These are phyloP conservation scores for Agrochola lychnidis DNA, from an alignment of 2,888 invertebrate genomes.

Conservation along the genomic window DNA sequence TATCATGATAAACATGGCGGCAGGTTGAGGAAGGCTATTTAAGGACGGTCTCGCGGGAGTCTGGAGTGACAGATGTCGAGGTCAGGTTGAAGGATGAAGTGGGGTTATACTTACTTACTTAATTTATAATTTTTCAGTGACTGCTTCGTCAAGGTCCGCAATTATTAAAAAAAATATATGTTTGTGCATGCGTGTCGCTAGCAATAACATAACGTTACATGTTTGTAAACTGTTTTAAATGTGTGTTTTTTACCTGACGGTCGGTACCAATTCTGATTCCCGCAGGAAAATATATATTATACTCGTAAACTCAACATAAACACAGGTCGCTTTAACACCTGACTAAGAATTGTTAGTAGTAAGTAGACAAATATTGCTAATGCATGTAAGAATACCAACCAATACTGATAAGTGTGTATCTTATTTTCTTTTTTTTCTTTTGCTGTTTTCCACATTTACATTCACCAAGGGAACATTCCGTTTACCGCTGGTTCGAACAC, in stretches of 20 bases:
- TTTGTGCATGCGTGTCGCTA: neutral
- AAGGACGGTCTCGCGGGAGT: constrained; percentile 29
- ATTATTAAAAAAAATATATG: neutral
- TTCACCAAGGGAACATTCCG: constrained; percentile 6
- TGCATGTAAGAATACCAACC: neutral
- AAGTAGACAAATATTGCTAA: neutral
- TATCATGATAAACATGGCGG: constrained; percentile 30
- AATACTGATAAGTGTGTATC: neutral
- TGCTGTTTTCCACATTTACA: constrained; percentile 11
- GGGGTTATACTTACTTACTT: neutral
- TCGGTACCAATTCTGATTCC: neutral
- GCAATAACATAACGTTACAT: no score
- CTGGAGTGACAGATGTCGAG: constrained; percentile 29
- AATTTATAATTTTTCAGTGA: neutral
- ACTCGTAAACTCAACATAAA: no score
- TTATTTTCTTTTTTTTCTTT: neutral
- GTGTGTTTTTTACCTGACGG: neutral
- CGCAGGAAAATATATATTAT: no score
- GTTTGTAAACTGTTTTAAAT: neutral
- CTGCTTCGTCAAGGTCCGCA: neutral
- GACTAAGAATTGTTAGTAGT: neutral
- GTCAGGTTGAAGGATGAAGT: constrained; percentile 26
- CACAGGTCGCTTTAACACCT: neutral
- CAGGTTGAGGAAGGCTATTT: constrained; percentile 10
- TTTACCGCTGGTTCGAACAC: constrained; percentile 36